Base-by-base conservation (phyloP, 2,888 invertebrate species). In the Parascotia fuliginaria region DNA sequence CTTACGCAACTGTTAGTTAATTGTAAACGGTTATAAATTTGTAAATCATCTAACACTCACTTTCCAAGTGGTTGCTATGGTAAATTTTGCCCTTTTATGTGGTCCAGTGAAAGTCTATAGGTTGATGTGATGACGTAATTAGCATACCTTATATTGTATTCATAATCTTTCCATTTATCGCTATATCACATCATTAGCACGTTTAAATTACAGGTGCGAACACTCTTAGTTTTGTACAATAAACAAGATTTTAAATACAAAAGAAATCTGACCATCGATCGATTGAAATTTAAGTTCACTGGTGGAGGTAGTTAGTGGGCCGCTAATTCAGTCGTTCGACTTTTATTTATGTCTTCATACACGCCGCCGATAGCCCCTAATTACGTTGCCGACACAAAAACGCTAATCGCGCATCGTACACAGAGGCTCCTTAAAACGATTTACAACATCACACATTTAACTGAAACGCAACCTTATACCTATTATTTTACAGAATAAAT, bases 341-440 rank as follows among this genome's bases (percentile, higher is more conserved):
- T 79, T 89, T 92, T 89, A 91, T 91, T 91, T 92, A 92, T 90
- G 91, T 91, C 92, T 91, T 90, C 90, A 92, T 92, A 91, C 87
- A 77, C 71, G 83, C 89, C 90, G 90, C 87, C 89, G 90, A 90
- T 90, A 86, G 86, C 79, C 83, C 89, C 89, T 91, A 92, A 92
- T 92, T 92, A 92, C 87, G 82, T 73, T 65, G 77, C 75, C 72
- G 76, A 77, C 75, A 85, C 89, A 92, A 92, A 92, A 92, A 92
- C 90, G 82, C 87, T 89, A 90, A 92, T 91, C 91, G 50, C 50
- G 27, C 44, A 39, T 41, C 44, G 41, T 79, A 80, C 77, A 66
- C 62, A 56, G 57, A 55, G 61, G 58, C 38, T 53, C 55, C 59
- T 62, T 52, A 49, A 70, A 65, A 55, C 56, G 55, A 60, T 37